Evolutionary conservation across 2,888 invertebrate species (phyloP).

Genomic region (Nymphalis c-album): DNA sequence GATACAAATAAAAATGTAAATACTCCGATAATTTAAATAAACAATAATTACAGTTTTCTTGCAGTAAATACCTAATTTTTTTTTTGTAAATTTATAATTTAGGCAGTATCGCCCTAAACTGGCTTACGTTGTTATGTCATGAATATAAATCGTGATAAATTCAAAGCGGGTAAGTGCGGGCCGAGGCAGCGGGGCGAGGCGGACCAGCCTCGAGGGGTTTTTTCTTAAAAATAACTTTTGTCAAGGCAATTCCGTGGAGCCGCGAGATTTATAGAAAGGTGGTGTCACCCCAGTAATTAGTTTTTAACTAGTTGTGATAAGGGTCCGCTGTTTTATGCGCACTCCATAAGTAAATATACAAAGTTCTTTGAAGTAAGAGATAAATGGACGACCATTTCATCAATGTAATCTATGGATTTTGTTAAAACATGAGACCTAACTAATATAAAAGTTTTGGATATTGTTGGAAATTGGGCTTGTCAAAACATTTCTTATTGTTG

Average conservation of each 20-base stretch:
- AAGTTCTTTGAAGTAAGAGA: slow-evolving; percentile 15
- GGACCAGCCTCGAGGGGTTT: slow-evolving; percentile 76
- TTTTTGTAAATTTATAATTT: slow-evolving; percentile 69
- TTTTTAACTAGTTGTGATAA: slow-evolving; percentile 82
- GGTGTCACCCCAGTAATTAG: slow-evolving; percentile 81
- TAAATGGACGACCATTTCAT: neutral
- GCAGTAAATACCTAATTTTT: slow-evolving; percentile 43
- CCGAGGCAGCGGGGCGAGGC: slow-evolving; percentile 51
- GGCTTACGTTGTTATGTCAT: slow-evolving; percentile 80
- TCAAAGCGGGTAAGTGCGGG: slow-evolving; percentile 61
- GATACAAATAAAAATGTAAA: neutral
- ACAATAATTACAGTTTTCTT: neutral
- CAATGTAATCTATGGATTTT: neutral
- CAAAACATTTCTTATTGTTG: slow-evolving; percentile 65
- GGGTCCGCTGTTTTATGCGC: slow-evolving; percentile 74
- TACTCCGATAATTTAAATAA: neutral
- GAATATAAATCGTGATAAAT: slow-evolving; percentile 84
- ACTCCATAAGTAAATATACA: slow-evolving; percentile 47
- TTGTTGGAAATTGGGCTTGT: slow-evolving; percentile 58
- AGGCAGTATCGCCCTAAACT: slow-evolving; percentile 75
- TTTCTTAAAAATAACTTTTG: slow-evolving; percentile 82
- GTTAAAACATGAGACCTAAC: neutral
- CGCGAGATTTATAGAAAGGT: slow-evolving; percentile 78
- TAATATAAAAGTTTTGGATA: slow-evolving; percentile 51
- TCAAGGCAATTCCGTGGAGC: slow-evolving; percentile 79